Base-by-base conservation (phyloP, 2,888 invertebrate species). In the Deilephila porcellus region DNA sequence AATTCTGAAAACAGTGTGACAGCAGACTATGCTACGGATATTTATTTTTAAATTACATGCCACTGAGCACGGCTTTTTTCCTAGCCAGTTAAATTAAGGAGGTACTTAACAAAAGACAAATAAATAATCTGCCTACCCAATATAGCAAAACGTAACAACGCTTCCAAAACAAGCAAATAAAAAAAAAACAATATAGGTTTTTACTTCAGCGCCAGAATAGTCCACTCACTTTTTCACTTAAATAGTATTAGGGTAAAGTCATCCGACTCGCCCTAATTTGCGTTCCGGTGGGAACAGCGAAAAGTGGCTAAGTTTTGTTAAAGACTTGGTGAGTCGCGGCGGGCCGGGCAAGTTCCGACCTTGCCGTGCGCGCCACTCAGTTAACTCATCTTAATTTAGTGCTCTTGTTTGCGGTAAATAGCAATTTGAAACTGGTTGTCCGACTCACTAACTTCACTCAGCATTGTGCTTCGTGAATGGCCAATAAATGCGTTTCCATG, bases 401-500 rank as follows among this genome's bases (percentile, higher is more conserved):
- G 85, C 85, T 89, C 91, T 91, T 92, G 91, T 92, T 91, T 90
- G 90, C 80, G 89, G 90, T 90, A 91, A 91, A 91, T 90, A 91
- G 88, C 88, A 90, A 91, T 92, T 93, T 91, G 86, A 86, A 88
- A 88, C 88, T 89, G 89, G 89, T 90, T 88, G 88, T 88, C 85
- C 82, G 83, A 86, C 86, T 86, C 80, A 78, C 81, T 85, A 88
- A 88, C 82, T 91, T 88, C 82, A 81, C 80, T 82, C 83, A 81
- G 80, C 37, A 84, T 83, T 78, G 82, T 81, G 79, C 75, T 77
- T 74, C 76, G 73, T 86, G 86, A 86, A 86, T 85, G 82, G 83
- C 80, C 82, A 85, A 87, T 86, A 85, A 84, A 79, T 56, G 79
- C 83, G 81, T 80, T 83, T 81, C 75, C 75, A 71, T 76, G 76